These are phyloP conservation scores for Sympetrum striolatum DNA, from an alignment of 2,888 invertebrate species.

Conservation along the genomic window DNA sequence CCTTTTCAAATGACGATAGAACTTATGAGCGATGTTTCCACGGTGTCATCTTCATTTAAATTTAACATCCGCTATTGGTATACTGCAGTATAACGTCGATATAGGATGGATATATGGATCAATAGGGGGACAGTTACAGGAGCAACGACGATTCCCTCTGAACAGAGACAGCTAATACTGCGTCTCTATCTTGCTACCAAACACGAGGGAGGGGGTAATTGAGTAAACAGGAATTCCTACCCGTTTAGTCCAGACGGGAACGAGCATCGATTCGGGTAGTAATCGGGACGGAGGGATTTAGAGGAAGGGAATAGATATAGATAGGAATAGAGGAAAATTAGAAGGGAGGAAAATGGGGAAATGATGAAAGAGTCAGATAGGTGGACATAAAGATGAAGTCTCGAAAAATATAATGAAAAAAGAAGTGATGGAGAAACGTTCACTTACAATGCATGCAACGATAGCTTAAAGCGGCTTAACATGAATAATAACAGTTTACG, in stretches of 20 bases:
- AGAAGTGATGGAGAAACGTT: too few species aligned
- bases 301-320: background rate
- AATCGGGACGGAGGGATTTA: background rate
- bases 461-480: too few species aligned
- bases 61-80: too few species aligned
- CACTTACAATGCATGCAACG: too few species aligned
- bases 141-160: background rate
- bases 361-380: too few species aligned
- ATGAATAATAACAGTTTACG: too few species aligned
- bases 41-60: too few species aligned
- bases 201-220: background rate
- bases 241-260: constrained; percentile 7
- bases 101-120: background rate
- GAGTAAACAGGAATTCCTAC: background rate
- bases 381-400: too few species aligned
- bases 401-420: too few species aligned
- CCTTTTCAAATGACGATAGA: too few species aligned
- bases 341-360: too few species aligned
- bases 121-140: background rate
- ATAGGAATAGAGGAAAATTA: background rate
- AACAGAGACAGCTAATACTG: background rate
- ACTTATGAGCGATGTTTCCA: too few species aligned
- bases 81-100: background rate
- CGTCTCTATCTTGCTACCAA: background rate
- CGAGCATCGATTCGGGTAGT: background rate